Conservation (phyloP, 2,888 invertebrate species). For the Operophtera brumata region DNA sequence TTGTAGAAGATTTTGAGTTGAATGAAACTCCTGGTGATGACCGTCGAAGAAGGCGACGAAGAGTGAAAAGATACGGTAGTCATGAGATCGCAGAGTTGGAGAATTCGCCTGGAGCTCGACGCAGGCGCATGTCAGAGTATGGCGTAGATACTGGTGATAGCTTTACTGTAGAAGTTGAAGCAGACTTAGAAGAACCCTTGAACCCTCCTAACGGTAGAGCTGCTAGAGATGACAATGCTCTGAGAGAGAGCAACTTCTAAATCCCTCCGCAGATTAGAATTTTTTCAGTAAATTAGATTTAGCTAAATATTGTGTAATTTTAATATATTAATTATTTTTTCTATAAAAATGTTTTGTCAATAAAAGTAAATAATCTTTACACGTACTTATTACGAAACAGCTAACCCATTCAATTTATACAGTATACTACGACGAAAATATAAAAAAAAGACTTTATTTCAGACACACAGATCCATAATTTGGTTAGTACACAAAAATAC, state of each 20-base stretch:
- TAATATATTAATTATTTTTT: neutral
- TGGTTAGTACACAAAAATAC: no score
- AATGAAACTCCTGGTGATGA: conserved; percentile 48
- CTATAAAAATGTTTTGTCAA: no score
- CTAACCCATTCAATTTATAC: no score
- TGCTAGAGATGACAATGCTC: conserved; percentile 67
- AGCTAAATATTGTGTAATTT: neutral
- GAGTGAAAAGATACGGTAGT: conserved; percentile 62
- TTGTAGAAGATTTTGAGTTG: conserved; percentile 58
- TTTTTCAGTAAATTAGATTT: neutral
- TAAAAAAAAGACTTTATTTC: no score
- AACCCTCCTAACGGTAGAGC: conserved; percentile 57
- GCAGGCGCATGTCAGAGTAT: conserved; percentile 67
- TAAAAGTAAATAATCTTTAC: no score
- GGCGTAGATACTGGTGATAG: conserved; percentile 44
- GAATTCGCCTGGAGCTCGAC: conserved; percentile 68
- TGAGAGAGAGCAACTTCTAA: conserved; percentile 71
- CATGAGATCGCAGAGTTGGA: conserved; percentile 73
- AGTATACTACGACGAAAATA: no score
- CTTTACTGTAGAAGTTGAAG: conserved; percentile 60
- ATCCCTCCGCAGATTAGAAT: conserved; percentile 3
- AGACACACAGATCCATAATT: no score
- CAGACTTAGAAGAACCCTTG: conserved; percentile 56
- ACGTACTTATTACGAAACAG: no score
- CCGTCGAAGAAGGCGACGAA: conserved; percentile 51